A percentile compares a stretch with the other conserved stretches of the same genome.
Evolutionary conservation across 2,797 vertebrate genomes (phyloP).

Genomic region (Kryptopterus vitreolus): DNA sequence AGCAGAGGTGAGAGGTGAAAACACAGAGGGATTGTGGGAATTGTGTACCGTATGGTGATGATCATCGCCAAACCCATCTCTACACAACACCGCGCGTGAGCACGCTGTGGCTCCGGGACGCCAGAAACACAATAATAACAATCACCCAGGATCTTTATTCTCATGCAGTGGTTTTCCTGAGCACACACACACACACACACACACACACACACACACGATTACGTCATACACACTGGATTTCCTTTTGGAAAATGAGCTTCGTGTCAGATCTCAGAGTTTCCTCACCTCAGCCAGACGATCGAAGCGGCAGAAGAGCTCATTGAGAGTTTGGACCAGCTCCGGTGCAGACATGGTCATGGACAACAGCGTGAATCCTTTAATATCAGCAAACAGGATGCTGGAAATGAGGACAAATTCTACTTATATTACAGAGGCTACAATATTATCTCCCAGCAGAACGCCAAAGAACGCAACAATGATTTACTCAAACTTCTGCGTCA

Average conservation of each 20-base stretch:
- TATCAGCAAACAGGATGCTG: constrained; percentile 81
- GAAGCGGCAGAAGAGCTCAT: constrained; percentile 78
- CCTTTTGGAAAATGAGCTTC: not conserved
- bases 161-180: constrained; percentile 93
- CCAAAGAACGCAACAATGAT: too few relatives aligned
- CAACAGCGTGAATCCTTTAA: constrained; percentile 77
- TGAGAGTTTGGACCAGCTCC: constrained; percentile 74
- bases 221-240: not conserved
- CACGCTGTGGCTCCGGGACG: constrained; percentile 88
- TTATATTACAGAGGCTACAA: not conserved
- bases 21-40: not conserved
- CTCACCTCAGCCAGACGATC: constrained; percentile 74
- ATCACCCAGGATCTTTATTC: constrained; percentile 96
- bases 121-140: constrained; percentile 98
- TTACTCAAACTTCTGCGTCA: too few relatives aligned
- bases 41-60: constrained; percentile 85
- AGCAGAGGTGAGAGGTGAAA: not conserved
- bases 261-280: not conserved
- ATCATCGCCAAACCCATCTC: constrained; percentile 98
- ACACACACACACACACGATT: not conserved
- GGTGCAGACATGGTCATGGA: constrained; percentile 76
- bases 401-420: not conserved
- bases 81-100: constrained; percentile 92
- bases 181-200: constrained; percentile 9
- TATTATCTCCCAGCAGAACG: not conserved